Base-by-base conservation (phyloP, 1,140 invertebrate genomes). In the Drosophila sechellia region DNA sequence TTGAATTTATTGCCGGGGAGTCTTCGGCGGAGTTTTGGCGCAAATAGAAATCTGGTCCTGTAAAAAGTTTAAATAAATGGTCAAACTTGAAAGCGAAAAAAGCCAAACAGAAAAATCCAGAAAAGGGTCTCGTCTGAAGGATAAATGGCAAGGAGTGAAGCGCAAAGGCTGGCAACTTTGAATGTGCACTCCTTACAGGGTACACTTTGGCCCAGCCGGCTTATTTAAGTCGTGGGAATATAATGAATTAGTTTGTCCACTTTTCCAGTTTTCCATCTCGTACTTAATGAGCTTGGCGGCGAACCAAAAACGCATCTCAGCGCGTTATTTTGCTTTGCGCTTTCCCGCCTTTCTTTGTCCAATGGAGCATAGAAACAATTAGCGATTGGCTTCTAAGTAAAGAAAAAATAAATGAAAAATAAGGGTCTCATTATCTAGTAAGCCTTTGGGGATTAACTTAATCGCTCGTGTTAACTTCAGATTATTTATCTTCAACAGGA, bases 61-160 rank as follows among this genome's bases (percentile, higher is more conserved):
- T 83, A 75, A 76, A 89, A 89, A 87, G 84, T 79, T 87, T 65
- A 83, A 89, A 87, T 83, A 83, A 87, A 87, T 89, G 84, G 84
- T 63, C 76, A 83, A 83, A 87, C 83, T 86, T 86, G 75, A 86
- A 86, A 87, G 83, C 75, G 69, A 68, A 84, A 79, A 71, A 20
- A 48, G 42, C 45, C 54, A 80, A 43, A 25, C 45, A 27, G 64
- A 66, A 20, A 66, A 43, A 13, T 49, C 1, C 27, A 55, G 59
- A 68, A 69, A 68, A 70, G 34, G 48, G 46, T 65, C 64, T 64
- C 45, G 35, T 48, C 42, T 48, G 13, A 48, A 12, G 45, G 17
- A 63, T 22, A 56, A 37, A 50, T 50, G 1, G 27, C 27, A 15
- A 5, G 27, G 46, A 40, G n/a, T 8, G 53, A 35, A 59, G 11